phyloP scores from a whole-genome alignment of 2,113 vertebrate genomes.

The Papio anubis region DNA sequence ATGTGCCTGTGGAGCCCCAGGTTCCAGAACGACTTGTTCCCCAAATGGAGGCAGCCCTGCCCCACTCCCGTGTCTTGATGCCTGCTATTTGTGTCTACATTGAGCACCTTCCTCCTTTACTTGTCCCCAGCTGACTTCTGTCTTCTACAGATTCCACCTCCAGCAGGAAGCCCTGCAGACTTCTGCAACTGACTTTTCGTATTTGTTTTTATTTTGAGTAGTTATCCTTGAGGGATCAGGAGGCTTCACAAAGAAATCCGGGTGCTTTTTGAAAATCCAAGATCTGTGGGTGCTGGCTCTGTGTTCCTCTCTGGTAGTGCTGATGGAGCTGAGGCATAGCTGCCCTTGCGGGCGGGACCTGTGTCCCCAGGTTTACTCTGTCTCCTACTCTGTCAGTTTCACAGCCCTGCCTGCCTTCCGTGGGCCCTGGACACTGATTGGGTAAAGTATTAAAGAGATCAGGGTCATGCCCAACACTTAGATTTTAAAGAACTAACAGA shows the following conservation, averaged over 20 bases:
- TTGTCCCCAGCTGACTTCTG: neutral
- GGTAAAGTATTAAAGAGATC: neutral
- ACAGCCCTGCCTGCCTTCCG: neutral
- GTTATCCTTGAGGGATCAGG: neutral
- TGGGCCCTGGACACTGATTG: neutral
- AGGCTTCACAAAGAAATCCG: neutral
- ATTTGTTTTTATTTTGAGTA: neutral
- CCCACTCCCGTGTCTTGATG: neutral
- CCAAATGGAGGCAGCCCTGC: neutral
- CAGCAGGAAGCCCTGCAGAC: neutral
- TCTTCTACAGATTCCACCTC: neutral
- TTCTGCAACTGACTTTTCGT: neutral
- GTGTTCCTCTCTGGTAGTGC: neutral
- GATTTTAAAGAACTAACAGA: neutral
- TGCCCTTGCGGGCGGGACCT: rapidly evolving
- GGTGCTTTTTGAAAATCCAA: no score
- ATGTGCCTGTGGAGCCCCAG: neutral
- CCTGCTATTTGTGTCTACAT: neutral
- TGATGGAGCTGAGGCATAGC: neutral
- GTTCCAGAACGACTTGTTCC: neutral
- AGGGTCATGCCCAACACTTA: rapidly evolving
- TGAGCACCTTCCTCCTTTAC: neutral
- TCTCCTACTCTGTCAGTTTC: neutral
- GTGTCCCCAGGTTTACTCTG: neutral
- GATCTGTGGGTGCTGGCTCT: neutral